A percentile compares a stretch with the other conserved stretches of the same genome.
Conservation (phyloP, 2,113 vertebrate species). For the Rhinopomastus cyanomelas region DNA sequence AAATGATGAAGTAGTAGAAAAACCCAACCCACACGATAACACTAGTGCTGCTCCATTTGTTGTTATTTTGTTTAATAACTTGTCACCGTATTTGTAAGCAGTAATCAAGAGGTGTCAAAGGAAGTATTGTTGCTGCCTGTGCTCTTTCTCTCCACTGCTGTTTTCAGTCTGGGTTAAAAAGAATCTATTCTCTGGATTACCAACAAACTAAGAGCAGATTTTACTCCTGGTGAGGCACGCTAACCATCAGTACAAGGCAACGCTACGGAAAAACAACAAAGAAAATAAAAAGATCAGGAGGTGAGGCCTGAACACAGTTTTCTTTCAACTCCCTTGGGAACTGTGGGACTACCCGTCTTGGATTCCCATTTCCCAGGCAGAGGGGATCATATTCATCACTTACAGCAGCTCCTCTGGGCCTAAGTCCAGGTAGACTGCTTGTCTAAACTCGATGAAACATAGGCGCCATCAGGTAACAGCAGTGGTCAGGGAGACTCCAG, state of each 20-base stretch:
- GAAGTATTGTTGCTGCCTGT: conserved; percentile 76
- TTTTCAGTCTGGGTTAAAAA: conserved; percentile 83
- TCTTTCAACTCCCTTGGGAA: conserved; percentile 83
- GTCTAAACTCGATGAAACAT: conserved; percentile 83
- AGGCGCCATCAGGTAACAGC: conserved; percentile 91
- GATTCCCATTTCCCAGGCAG: conserved; percentile 82
- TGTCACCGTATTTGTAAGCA: conserved; percentile 51
- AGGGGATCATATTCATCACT: conserved; percentile 85
- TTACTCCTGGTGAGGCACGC: conserved; percentile 60
- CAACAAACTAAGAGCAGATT: conserved; percentile 71
- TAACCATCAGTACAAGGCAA: conserved; percentile 71
- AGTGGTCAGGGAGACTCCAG: conserved; percentile 80
- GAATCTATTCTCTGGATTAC: conserved; percentile 75
- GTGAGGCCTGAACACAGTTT: conserved; percentile 71
- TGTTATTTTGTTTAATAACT: conserved; percentile 66
- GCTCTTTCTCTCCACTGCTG: conserved; percentile 74
- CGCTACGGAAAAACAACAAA: conserved; percentile 70
- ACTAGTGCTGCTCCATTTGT: background rate
- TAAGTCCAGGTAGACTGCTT: conserved; percentile 83
- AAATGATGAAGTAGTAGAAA: background rate
- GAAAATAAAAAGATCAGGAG: conserved; percentile 75
- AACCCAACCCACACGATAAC: background rate
- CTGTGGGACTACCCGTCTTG: conserved; percentile 74
- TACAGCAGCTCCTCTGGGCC: conserved; percentile 83
- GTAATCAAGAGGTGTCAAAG: conserved; percentile 87